phyloP scores from a whole-genome alignment of 2,797 vertebrate species.

The Oreochromis grahami region DNA sequence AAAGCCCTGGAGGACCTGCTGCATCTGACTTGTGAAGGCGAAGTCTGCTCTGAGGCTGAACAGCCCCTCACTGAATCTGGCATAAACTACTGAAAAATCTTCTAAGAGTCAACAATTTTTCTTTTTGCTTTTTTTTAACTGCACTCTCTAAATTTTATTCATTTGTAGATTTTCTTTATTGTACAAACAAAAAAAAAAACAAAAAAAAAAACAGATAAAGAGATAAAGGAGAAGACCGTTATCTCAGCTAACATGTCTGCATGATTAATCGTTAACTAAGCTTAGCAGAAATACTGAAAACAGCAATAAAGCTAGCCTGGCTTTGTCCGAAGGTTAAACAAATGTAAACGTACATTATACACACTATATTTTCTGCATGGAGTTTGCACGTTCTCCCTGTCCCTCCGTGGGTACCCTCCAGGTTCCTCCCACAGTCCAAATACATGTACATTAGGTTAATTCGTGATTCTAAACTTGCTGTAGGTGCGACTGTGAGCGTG shows the following conservation, averaged over 20 bases:
- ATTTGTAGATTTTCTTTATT: not conserved
- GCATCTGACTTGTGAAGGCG: constrained; percentile 67
- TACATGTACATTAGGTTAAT: not conserved
- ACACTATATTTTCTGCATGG: not conserved
- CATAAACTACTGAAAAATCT: not conserved
- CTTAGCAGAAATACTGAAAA: not conserved
- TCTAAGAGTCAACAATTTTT: not conserved
- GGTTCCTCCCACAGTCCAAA: not conserved
- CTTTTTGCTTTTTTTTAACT: fast-evolving
- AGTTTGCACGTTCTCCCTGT: not conserved
- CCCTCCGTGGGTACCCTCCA: fast-evolving
- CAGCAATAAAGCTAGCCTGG: not conserved
- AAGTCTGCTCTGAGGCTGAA: constrained; percentile 68
- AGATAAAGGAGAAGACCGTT: not conserved
- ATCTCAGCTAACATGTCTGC: not conserved
- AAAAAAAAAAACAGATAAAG: not conserved
- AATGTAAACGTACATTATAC: not conserved
- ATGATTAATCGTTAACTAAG: not conserved
- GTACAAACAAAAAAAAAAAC: not conserved
- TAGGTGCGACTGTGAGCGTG: not conserved
- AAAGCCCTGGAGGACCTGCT: constrained; percentile 78
- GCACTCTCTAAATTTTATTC: not conserved
- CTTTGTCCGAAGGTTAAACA: not conserved
- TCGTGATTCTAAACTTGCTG: not conserved
- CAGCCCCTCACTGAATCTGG: constrained; percentile 59